A percentile compares a stretch with the other conserved stretches of the same genome.
Evolutionary conservation across 2,888 invertebrate species (phyloP).

Genomic region (Conistra vaccinii): DNA sequence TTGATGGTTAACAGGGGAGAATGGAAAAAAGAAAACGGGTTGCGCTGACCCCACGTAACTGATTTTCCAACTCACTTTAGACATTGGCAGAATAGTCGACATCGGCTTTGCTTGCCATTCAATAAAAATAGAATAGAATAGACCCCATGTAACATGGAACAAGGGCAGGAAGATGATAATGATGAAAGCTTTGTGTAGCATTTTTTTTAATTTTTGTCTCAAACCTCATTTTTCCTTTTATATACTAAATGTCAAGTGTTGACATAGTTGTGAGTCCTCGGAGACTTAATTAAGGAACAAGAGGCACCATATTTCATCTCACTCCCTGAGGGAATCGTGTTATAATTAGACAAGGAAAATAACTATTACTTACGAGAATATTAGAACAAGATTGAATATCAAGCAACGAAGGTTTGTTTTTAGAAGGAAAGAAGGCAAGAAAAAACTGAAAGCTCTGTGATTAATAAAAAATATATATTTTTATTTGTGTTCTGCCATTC

Average conservation of each 20-base stretch:
- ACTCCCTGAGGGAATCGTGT: neutral
- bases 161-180: too few relatives aligned
- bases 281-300: slow-evolving; percentile 46
- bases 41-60: too few relatives aligned
- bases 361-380: neutral
- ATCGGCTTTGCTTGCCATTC: too few relatives aligned
- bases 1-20: too few relatives aligned
- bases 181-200: too few relatives aligned
- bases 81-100: too few relatives aligned
- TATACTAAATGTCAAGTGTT: slow-evolving; percentile 37
- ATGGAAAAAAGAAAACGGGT: too few relatives aligned
- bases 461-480: neutral
- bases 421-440: neutral
- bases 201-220: too few relatives aligned
- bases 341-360: slow-evolving; percentile 26
- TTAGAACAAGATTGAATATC: neutral
- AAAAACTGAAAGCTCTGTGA: neutral
- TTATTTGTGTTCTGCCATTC: neutral
- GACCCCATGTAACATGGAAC: too few relatives aligned
- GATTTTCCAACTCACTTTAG: too few relatives aligned
- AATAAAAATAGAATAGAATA: too few relatives aligned
- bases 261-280: slow-evolving; percentile 28
- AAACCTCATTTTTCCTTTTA: slow-evolving; percentile 1
- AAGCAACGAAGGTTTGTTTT: neutral
- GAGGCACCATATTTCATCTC: slow-evolving; percentile 24